phyloP scores from a whole-genome alignment of 1,140 invertebrate species.

The Atta texana region DNA sequence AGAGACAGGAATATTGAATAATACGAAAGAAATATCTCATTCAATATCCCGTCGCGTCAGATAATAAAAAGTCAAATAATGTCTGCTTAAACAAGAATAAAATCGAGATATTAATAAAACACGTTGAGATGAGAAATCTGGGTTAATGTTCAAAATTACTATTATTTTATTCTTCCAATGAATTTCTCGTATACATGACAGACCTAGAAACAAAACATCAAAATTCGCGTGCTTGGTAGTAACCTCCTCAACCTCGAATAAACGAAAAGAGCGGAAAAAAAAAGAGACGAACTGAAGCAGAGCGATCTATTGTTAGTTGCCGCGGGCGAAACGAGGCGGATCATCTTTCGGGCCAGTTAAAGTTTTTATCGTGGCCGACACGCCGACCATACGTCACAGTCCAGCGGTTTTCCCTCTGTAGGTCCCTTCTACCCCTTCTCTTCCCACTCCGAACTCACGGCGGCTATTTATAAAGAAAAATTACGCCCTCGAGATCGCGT shows the following conservation, averaged over 20 bases:
- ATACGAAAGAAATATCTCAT: not conserved
- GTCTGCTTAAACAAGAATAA: not conserved
- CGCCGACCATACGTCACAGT: conserved; percentile 55
- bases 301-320: conserved; percentile 61
- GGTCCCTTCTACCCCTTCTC: not conserved
- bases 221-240: conserved; percentile 40
- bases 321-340: conserved; percentile 54
- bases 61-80: not conserved
- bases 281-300: conserved; percentile 31
- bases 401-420: conserved; percentile 35
- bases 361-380: conserved; percentile 59
- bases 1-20: not conserved
- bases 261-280: conserved; percentile 20
- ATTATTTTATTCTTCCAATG: not conserved
- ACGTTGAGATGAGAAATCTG: not conserved
- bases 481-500: conserved; percentile 55
- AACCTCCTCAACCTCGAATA: not conserved
- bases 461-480: conserved; percentile 66
- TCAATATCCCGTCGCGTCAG: not conserved
- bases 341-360: conserved; percentile 62
- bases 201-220: not conserved
- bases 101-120: not conserved
- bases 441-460: not conserved
- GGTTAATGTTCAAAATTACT: conserved; percentile 7
- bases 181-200: conserved; percentile 5